phyloP scores from a whole-genome alignment of 2,797 vertebrate genomes.

The Anguilla anguilla region DNA sequence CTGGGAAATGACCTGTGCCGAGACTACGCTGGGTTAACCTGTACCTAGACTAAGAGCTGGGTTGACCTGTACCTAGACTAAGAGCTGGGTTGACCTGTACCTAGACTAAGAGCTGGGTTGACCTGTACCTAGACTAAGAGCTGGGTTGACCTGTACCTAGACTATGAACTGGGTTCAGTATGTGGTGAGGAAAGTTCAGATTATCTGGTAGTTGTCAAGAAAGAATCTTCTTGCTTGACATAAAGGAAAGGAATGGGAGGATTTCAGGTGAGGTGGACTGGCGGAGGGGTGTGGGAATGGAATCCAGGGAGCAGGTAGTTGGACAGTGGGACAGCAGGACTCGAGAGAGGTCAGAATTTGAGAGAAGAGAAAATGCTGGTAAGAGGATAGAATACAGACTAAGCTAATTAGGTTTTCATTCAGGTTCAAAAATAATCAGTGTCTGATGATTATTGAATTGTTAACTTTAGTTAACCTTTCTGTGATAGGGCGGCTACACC shows the following conservation, averaged over 20 bases:
- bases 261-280: background rate
- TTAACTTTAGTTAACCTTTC: background rate
- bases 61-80: background rate
- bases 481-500: background rate
- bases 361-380: background rate
- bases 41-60: background rate
- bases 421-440: background rate
- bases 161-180: background rate
- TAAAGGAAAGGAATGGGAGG: background rate
- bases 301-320: too few relatives aligned
- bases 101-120: background rate
- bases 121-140: background rate
- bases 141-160: background rate
- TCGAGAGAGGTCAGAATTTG: background rate
- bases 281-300: background rate
- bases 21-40: background rate
- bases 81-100: too few relatives aligned
- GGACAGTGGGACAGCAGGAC: too few relatives aligned
- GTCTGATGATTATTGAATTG: background rate
- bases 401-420: background rate
- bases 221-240: background rate
- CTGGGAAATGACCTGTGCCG: too few relatives aligned
- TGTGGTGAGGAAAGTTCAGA: background rate
- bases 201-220: background rate
- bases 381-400: too few relatives aligned